phyloP scores from a whole-genome alignment of 1,140 invertebrate genomes.

The Lordiphosa clarofinis region DNA sequence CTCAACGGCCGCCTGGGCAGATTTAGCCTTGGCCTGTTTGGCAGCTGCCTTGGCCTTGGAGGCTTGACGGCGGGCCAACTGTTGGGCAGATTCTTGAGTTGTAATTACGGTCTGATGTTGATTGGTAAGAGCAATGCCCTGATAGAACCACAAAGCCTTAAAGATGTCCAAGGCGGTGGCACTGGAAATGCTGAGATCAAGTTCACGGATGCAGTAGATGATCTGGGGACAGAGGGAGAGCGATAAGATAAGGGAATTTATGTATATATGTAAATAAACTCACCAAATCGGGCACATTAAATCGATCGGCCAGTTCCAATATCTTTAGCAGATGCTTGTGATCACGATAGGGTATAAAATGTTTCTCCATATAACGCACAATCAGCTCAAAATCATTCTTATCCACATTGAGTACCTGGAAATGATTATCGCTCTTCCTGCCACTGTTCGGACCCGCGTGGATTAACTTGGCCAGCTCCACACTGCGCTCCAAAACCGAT shows the following conservation, averaged over 20 bases:
- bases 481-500: constrained; percentile 68
- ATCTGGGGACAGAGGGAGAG: constrained; percentile 38
- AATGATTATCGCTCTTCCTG: constrained; percentile 75
- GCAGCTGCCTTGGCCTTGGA: constrained; percentile 57
- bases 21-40: constrained; percentile 33
- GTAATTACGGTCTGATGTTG: constrained; percentile 72
- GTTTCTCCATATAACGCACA: no score
- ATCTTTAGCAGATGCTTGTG: no score
- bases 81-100: constrained; percentile 58
- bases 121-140: constrained; percentile 63
- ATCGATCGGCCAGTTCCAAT: no score
- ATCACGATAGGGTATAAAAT: no score
- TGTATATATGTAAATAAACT: no score
- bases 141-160: constrained; percentile 75
- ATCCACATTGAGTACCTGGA: constrained; percentile 74
- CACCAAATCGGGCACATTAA: no score
- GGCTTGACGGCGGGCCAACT: constrained; percentile 49
- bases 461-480: constrained; percentile 74
- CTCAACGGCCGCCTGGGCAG: constrained; percentile 22
- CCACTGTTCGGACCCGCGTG: constrained; percentile 77
- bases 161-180: constrained; percentile 74
- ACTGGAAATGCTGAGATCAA: constrained; percentile 72
- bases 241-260: no score
- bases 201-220: constrained; percentile 75
- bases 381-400: constrained; percentile 77